Evolutionary conservation across 1,140 invertebrate genomes (phyloP), one percentile per base, ranked within the genome.

Genomic region (Drosophila nasuta): DNA sequence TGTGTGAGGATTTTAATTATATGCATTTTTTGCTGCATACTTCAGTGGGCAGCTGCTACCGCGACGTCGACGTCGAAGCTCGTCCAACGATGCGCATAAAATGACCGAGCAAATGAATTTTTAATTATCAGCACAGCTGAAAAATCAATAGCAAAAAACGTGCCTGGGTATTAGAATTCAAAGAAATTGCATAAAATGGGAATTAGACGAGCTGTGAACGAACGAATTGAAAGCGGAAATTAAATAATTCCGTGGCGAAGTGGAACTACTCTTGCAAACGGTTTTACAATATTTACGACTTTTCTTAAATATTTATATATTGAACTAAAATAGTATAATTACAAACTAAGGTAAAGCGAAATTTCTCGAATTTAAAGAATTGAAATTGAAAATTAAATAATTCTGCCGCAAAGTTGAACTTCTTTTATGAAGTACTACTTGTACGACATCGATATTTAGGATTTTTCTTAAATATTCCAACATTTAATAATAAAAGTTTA

Each of bases 21-120:
- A 87, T 87, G 85, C 85, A 87, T 89, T 83, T 49, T 75, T 87
- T 83, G 77, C 71, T 87, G 73, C 79, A 87, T 89, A 69, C 77
- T 77, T 80, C 81, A 65, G 58, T 67, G 72, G 73, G 38, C 66
- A 67, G 41, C 52, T 33, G 49, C 57, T 51, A 17, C 52, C 15
- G 59, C 13, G 54, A 57, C 49, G 20, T 1, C 46, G 13, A 58
- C 45, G 33, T 33, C 33, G 33, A 33, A 13, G 7, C 43, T 43
- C 48, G 54, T 58, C 17, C 59, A 68, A 58, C 54, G 64, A 54
- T 67, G 70, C 64, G 63, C 70, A 59, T 70, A n/a, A 49, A 75
- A 69, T 65, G 59, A 72, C 74, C 62, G 62, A 63, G 68, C 75
- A 88, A 88, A 89, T 88, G 81, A 89, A 89, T 89, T 90, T 88